Percentiles rank a stretch among this genome's conserved stretches.
Conservation (phyloP, 2,113 vertebrate species). For the Toxostoma redivivum region DNA sequence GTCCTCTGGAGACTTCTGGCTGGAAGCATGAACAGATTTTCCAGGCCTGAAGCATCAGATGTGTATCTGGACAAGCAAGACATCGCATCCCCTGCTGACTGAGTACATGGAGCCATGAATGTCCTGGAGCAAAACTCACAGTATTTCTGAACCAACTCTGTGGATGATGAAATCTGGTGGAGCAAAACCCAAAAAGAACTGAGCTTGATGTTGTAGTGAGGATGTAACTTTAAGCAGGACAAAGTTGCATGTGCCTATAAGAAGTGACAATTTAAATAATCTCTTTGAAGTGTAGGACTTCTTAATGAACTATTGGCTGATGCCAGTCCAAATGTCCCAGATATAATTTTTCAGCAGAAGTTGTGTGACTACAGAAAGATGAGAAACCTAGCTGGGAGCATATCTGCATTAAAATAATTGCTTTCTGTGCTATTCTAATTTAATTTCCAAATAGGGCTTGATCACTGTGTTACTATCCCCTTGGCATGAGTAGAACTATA, state of each 20-base stretch:
- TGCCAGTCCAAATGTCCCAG: background rate
- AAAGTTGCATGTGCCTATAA: background rate
- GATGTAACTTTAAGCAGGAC: background rate
- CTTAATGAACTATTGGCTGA: background rate
- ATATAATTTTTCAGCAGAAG: background rate
- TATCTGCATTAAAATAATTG: background rate
- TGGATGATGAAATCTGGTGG: background rate
- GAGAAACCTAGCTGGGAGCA: background rate
- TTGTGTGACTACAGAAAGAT: background rate
- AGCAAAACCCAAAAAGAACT: background rate
- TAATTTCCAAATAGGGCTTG: background rate
- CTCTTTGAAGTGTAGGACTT: background rate
- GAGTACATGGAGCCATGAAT: background rate
- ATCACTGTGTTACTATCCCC: background rate
- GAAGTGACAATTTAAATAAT: background rate
- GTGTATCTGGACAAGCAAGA: background rate
- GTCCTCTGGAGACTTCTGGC: background rate
- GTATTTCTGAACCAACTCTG: background rate
- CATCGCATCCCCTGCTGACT: background rate
- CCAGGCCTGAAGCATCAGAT: background rate
- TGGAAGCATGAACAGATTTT: background rate
- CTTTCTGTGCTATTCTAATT: background rate
- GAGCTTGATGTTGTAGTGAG: background rate
- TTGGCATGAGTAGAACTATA: background rate
- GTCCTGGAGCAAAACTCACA: background rate